phyloP scores from a whole-genome alignment of 2,888 invertebrate species.

The Tenodera sinensis region DNA sequence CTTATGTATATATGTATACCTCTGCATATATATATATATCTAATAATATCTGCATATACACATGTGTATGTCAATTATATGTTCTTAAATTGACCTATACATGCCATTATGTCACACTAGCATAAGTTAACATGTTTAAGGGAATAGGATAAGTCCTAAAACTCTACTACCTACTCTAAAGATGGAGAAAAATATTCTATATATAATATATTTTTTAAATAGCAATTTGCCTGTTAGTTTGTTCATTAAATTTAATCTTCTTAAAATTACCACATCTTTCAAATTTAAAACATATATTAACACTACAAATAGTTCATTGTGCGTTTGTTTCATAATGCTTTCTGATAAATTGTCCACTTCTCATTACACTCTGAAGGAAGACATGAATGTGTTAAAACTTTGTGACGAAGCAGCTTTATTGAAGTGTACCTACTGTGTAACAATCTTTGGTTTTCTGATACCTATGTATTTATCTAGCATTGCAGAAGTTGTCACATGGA shows the following conservation, averaged over 20 bases:
- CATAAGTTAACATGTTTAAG: not conserved
- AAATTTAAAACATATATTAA: not conserved
- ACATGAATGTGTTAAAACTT: not conserved
- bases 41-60: not conserved
- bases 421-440: not conserved
- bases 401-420: not conserved
- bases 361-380: not conserved
- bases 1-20: not conserved
- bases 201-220: not conserved
- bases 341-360: not conserved
- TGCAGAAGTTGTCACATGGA: not conserved
- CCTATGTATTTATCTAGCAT: not conserved
- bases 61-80: not conserved
- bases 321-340: not conserved
- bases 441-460: not conserved
- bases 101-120: not conserved
- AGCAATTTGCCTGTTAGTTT: not conserved
- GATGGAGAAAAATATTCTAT: not conserved
- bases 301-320: not conserved
- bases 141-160: not conserved
- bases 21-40: not conserved
- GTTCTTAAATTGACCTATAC: not conserved
- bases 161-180: not conserved
- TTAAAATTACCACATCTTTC: not conserved
- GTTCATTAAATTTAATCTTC: not conserved